Evolutionary conservation across 2,888 invertebrate species (phyloP).

Genomic region (Dioctria rufipes): DNA sequence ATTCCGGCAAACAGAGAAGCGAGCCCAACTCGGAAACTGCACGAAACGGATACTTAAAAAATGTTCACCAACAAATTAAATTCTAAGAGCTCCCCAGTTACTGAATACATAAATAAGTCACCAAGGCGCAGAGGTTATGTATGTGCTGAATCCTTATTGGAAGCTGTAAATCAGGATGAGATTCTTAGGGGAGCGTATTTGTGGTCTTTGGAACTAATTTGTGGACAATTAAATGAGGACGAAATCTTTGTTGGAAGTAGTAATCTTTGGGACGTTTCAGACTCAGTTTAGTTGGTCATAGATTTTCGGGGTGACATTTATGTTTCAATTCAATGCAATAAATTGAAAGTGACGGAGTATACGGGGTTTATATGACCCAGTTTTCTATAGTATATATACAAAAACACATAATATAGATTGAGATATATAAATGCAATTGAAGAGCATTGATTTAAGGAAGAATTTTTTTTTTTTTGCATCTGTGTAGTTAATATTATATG

Average conservation of each 20-base stretch:
- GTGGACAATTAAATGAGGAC: constrained; percentile 46
- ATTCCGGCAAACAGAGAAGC: neutral
- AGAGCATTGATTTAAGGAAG: too few relatives aligned
- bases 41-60: constrained; percentile 25
- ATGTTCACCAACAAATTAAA: constrained; percentile 42
- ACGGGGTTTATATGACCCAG: too few relatives aligned
- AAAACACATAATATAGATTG: too few relatives aligned
- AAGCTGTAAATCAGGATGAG: constrained; percentile 28
- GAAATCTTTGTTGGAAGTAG: constrained; percentile 11
- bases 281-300: constrained; percentile 13
- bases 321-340: neutral
- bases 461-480: too few relatives aligned
- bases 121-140: neutral
- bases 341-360: neutral
- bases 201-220: constrained; percentile 48
- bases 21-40: neutral
- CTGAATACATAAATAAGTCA: constrained; percentile 34
- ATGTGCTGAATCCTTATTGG: constrained; percentile 7
- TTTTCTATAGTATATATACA: too few relatives aligned
- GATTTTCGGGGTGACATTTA: neutral
- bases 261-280: neutral
- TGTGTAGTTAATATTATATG: too few relatives aligned
- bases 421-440: too few relatives aligned
- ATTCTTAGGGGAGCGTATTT: constrained; percentile 28
- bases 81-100: constrained; percentile 23